Evolutionary conservation across 2,113 vertebrate species (phyloP).

Genomic region (Ardeotis arabs): DNA sequence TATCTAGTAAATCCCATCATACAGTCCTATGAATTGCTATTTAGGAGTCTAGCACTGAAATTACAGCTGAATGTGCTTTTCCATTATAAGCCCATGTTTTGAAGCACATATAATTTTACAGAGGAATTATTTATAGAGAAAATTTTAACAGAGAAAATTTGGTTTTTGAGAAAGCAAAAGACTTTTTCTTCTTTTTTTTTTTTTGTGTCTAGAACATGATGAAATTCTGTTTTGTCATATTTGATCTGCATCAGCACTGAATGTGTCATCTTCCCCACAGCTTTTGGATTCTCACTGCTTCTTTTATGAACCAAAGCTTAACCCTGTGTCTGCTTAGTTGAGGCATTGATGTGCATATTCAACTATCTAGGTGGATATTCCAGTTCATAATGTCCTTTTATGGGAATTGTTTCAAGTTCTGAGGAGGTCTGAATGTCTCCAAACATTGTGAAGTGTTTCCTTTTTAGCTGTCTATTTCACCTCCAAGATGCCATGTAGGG

Average conservation of each 20-base stretch:
- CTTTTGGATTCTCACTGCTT: not conserved
- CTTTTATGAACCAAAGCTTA: not conserved
- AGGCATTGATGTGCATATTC: not conserved
- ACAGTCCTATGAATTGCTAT: not conserved
- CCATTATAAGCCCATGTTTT: not conserved
- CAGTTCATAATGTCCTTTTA: not conserved
- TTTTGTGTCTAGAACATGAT: not conserved
- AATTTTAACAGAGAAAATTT: not conserved
- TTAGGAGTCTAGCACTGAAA: not conserved
- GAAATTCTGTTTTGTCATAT: not conserved
- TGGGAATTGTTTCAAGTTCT: not conserved
- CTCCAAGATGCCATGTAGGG: not conserved
- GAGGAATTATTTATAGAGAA: not conserved
- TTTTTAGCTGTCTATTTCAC: not conserved
- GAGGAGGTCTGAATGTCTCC: not conserved
- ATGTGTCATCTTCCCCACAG: not conserved
- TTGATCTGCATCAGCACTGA: not conserved
- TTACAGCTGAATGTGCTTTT: not conserved
- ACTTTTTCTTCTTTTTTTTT: no score
- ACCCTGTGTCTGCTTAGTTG: fast-evolving
- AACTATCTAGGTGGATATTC: not conserved
- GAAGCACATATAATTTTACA: not conserved
- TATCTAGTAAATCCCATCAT: not conserved
- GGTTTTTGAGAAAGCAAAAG: not conserved
- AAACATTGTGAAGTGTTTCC: not conserved